Percentiles rank a stretch among this genome's conserved stretches.
These are phyloP conservation scores for Drosophila mulleri DNA, from an alignment of 2,888 invertebrate genomes.

Conservation along the genomic window DNA sequence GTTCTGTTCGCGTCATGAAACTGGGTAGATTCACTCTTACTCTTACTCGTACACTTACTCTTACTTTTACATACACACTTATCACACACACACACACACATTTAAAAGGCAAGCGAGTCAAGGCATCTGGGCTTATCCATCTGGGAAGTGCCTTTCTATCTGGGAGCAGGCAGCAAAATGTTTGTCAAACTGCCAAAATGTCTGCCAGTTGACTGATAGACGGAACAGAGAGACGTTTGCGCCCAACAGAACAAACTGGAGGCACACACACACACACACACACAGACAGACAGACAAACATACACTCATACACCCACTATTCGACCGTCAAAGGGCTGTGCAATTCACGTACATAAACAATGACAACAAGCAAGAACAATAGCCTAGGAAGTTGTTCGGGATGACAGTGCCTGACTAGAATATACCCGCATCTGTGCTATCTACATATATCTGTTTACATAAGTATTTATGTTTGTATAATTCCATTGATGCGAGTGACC, in stretches of 20 bases:
- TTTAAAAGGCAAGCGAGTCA: slow-evolving; percentile 19
- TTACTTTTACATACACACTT: slow-evolving; percentile 8
- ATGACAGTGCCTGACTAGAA: not conserved
- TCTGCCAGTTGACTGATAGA: slow-evolving; percentile 44
- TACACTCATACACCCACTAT: slow-evolving; percentile 10
- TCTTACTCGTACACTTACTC: not conserved
- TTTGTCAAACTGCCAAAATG: slow-evolving; percentile 69
- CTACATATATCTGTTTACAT: too few species aligned
- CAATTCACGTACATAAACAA: slow-evolving; percentile 74
- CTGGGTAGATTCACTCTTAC: slow-evolving; percentile 28
- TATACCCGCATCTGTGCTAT: not conserved
- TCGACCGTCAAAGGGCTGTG: slow-evolving; percentile 58
- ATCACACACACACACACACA: not conserved
- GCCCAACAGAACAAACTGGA: not conserved
- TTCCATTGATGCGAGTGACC: too few species aligned
- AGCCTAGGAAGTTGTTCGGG: not conserved
- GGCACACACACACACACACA: slow-evolving; percentile 10
- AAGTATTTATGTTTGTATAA: too few species aligned
- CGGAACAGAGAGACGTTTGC: slow-evolving; percentile 1
- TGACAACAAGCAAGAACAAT: slow-evolving; percentile 50
- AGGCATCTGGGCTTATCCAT: slow-evolving; percentile 45
- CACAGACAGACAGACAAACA: slow-evolving; percentile 11
- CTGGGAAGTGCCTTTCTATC: slow-evolving; percentile 47
- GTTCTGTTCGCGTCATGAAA: slow-evolving; percentile 6
- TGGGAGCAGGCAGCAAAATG: slow-evolving; percentile 62